Conservation (phyloP, 2,113 vertebrate genomes). For the Percopsis transmontana region DNA sequence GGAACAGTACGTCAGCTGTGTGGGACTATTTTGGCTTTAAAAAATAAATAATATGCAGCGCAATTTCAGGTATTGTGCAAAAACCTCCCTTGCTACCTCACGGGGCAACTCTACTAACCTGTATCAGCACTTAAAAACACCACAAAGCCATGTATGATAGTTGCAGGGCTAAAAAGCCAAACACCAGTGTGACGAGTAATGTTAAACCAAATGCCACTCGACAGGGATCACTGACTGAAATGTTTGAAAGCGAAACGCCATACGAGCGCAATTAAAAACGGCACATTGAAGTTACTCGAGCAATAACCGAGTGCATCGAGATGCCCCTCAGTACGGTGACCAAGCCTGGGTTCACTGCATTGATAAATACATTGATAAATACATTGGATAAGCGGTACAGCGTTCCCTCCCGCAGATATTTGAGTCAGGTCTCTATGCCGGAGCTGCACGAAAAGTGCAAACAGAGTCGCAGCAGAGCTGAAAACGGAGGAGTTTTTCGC, state of each 20-base stretch:
- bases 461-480: not conserved
- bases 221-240: not conserved
- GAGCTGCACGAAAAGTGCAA: not conserved
- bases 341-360: not conserved
- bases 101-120: not conserved
- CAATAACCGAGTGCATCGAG: not conserved
- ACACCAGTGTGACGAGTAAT: conserved; percentile 2
- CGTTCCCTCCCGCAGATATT: not conserved
- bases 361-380: not conserved
- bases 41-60: not conserved
- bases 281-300: not conserved
- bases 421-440: not conserved
- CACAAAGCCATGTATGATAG: conserved; percentile 7
- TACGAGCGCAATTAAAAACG: not conserved
- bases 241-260: conserved; percentile 2
- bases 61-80: conserved; percentile 2
- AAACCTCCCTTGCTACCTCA: conserved; percentile 2
- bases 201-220: not conserved
- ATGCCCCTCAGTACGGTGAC: conserved; percentile 3
- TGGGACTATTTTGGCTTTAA: conserved; percentile 1
- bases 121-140: not conserved
- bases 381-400: not conserved
- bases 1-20: not conserved
- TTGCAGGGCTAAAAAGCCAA: not conserved
- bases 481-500: not conserved